These are phyloP conservation scores for Episyrphus balteatus DNA, from an alignment of 1,140 invertebrate genomes.

Conservation along the genomic window DNA sequence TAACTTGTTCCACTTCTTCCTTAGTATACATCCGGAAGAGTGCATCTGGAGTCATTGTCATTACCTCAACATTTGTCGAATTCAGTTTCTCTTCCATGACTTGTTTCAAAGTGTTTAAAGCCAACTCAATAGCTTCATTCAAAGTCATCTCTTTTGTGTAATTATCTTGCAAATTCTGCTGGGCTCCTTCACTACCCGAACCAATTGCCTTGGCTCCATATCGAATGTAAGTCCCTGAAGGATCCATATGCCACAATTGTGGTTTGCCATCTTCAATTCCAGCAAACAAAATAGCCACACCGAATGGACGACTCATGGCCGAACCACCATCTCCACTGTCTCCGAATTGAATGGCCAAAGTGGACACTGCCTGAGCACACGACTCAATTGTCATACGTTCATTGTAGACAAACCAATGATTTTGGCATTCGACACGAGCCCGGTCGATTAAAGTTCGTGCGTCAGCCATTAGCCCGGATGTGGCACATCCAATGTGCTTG, in stretches of 20 bases:
- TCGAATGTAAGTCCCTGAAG: conserved; percentile 93
- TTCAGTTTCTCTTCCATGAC: conserved; percentile 99
- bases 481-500: conserved; percentile 94
- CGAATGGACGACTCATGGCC: conserved; percentile 98
- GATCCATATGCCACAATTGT: conserved; percentile 95
- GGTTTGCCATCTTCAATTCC: conserved; percentile 77
- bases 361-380: conserved; percentile 95
- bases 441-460: conserved; percentile 86
- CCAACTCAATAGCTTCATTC: conserved; percentile 86
- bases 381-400: conserved; percentile 95
- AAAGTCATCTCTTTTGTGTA: conserved; percentile 77
- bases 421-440: conserved; percentile 90
- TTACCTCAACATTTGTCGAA: conserved; percentile 95
- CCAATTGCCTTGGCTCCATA: conserved; percentile 99
- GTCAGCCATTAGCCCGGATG: conserved; percentile 97
- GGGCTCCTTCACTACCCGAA: conserved; percentile 97
- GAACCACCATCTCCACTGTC: conserved; percentile 87
- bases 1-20: conserved; percentile 83
- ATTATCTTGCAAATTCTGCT: conserved; percentile 81
- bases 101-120: conserved; percentile 93
- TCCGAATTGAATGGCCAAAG: conserved; percentile 96
- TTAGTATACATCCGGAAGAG: conserved; percentile 86
- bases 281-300: conserved; percentile 89
- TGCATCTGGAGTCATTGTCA: conserved; percentile 76
- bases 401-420: conserved; percentile 97